Conservation (phyloP, 2,113 vertebrate species). For the Tautogolabrus adspersus region DNA sequence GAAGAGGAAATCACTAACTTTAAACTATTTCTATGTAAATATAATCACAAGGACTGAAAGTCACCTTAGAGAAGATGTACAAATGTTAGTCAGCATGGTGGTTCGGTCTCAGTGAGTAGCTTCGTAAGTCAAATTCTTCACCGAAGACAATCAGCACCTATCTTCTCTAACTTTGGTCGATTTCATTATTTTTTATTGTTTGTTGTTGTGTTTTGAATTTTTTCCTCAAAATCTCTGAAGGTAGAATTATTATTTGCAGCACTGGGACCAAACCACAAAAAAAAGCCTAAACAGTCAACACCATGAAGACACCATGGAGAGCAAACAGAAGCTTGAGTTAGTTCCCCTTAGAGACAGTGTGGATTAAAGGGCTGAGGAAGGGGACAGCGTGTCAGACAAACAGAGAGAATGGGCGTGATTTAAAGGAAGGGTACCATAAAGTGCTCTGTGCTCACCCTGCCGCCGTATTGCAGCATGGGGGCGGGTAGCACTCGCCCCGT, state of each 20-base stretch:
- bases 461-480: conserved; percentile 98
- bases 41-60: neutral
- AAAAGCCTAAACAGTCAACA: conserved; percentile 4
- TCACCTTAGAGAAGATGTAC: conserved; percentile 8
- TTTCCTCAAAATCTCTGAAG: neutral
- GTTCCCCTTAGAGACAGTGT: conserved; percentile 61
- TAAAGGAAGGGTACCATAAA: conserved; percentile 89
- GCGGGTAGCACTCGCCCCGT: conserved; percentile 97
- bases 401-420: conserved; percentile 85
- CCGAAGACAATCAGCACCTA: too few species aligned
- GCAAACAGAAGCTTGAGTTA: conserved; percentile 74
- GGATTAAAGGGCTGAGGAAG: conserved; percentile 17
- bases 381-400: conserved; percentile 74
- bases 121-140: neutral
- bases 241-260: conserved; percentile 1
- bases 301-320: conserved; percentile 29
- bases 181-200: too few species aligned
- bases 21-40: too few species aligned
- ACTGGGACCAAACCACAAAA: conserved; percentile 60
- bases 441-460: conserved; percentile 94
- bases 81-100: conserved; percentile 63
- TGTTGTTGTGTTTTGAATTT: too few species aligned
- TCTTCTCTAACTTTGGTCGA: too few species aligned
- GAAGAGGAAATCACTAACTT: too few species aligned
- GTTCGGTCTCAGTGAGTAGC: conserved; percentile 63